A percentile compares a stretch with the other conserved stretches of the same genome.
Evolutionary conservation across 2,797 vertebrate genomes (phyloP).

Genomic region (Tarsius wallacei): DNA sequence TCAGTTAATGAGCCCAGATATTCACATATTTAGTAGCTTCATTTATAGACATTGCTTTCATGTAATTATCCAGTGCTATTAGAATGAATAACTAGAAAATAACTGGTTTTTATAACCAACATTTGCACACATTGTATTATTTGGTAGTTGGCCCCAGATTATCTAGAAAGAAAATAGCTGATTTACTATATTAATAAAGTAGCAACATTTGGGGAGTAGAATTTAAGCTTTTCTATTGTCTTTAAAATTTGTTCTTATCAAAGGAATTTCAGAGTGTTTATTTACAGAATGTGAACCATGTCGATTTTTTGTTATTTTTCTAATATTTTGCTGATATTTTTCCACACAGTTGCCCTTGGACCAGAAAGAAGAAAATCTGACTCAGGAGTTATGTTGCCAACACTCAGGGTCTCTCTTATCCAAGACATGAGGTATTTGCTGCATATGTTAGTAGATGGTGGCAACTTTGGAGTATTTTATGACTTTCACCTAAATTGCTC

Average conservation of each 20-base stretch:
- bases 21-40: slow-evolving; percentile 10
- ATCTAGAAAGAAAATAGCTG: slow-evolving; percentile 55
- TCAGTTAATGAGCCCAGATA: slow-evolving; percentile 46
- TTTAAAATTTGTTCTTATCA: slow-evolving; percentile 68
- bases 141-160: slow-evolving; percentile 32
- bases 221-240: background rate
- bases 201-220: background rate
- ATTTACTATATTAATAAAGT: slow-evolving; percentile 48
- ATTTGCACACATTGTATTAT: slow-evolving; percentile 54
- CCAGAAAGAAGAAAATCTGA: slow-evolving; percentile 94
- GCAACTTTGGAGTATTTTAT: slow-evolving; percentile 23
- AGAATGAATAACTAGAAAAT: background rate
- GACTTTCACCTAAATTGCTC: slow-evolving; percentile 29
- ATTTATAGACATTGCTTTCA: slow-evolving; percentile 39
- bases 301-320: slow-evolving; percentile 50
- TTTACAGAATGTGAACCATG: background rate
- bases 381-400: slow-evolving; percentile 91
- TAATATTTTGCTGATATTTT: slow-evolving; percentile 79
- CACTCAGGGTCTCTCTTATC: slow-evolving; percentile 94
- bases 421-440: slow-evolving; percentile 96
- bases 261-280: slow-evolving; percentile 56
- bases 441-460: slow-evolving; percentile 33
- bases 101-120: background rate
- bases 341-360: slow-evolving; percentile 90
- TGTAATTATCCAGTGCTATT: slow-evolving; percentile 54